phyloP scores from a whole-genome alignment of 2,888 invertebrate genomes.

The Ceriagrion tenellum region DNA sequence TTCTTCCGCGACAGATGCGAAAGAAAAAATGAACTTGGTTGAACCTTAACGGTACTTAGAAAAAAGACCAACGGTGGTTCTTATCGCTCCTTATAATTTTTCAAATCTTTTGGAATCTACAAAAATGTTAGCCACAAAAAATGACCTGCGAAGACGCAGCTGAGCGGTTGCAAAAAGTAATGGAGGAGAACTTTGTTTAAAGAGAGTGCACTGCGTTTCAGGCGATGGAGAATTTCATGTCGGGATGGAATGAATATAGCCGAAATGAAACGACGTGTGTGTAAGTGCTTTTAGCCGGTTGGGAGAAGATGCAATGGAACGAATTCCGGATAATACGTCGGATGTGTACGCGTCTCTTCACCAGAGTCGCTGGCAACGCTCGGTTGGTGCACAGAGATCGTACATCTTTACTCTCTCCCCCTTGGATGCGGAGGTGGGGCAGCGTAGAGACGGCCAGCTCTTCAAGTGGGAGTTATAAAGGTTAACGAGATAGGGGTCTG shows the following conservation, averaged over 20 bases:
- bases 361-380: neutral
- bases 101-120: neutral
- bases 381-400: neutral
- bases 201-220: neutral
- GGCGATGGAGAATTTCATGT: neutral
- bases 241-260: neutral
- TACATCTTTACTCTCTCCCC: neutral
- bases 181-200: neutral
- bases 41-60: neutral
- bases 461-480: constrained; percentile 10
- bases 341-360: neutral
- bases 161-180: neutral
- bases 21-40: neutral
- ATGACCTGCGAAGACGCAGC: neutral
- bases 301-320: neutral
- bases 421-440: neutral
- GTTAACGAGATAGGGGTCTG: constrained; percentile 9
- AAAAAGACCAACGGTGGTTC: neutral
- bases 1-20: no score
- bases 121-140: neutral
- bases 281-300: neutral
- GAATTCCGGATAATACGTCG: neutral
- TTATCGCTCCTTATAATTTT: neutral
- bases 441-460: neutral
- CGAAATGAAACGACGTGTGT: neutral